Evolutionary conservation across 2,113 vertebrate genomes (phyloP).

Genomic region (Climacteris rufus): DNA sequence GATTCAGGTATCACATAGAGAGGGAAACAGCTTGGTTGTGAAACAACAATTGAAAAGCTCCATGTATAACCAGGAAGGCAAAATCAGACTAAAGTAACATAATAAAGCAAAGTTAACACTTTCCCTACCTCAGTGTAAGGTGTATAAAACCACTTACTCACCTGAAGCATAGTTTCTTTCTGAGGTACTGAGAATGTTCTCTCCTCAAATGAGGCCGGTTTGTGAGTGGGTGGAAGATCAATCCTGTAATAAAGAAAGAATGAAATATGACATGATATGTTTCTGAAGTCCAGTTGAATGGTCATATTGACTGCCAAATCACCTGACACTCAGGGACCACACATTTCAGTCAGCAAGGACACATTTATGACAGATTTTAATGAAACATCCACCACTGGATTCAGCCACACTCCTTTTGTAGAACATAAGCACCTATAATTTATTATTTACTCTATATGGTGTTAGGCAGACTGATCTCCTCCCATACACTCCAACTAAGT

Average conservation of each 20-base stretch:
- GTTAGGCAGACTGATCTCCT: background rate
- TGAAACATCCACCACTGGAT: background rate
- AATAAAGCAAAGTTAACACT: background rate
- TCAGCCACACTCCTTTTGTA: background rate
- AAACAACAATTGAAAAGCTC: background rate
- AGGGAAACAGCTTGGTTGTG: background rate
- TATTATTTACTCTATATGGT: background rate
- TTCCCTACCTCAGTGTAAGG: background rate
- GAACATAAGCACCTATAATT: background rate
- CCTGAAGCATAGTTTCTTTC: conserved; percentile 69
- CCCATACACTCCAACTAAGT: accelerated
- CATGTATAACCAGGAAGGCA: background rate
- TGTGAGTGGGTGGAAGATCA: conserved; percentile 77
- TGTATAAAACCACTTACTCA: background rate
- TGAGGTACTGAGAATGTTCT: conserved; percentile 39
- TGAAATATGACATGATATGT: background rate
- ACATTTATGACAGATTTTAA: background rate
- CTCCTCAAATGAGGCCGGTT: conserved; percentile 67
- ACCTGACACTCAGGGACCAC: background rate
- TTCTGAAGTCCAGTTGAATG: background rate
- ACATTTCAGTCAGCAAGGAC: background rate
- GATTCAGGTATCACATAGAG: accelerated
- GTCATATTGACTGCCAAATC: background rate
- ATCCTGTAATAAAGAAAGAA: conserved; percentile 59
- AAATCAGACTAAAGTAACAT: background rate